Evolutionary conservation across 2,113 vertebrate species (phyloP).

Genomic region (Nibea albiflora): DNA sequence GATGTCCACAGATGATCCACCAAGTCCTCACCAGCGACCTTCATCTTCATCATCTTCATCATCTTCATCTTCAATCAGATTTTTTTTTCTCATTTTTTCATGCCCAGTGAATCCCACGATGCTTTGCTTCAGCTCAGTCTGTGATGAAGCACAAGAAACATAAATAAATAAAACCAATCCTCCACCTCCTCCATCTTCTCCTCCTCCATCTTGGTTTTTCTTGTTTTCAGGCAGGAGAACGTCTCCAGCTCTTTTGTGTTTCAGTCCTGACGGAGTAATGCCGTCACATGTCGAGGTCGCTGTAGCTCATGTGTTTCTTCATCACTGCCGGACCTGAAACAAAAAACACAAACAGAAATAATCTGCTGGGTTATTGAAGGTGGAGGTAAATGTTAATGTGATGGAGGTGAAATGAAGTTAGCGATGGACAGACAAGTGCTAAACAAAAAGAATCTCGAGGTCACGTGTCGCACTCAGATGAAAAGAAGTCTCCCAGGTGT

Average conservation of each 20-base stretch:
- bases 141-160: slow-evolving; percentile 44
- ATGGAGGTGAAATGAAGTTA: not conserved
- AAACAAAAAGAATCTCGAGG: not conserved
- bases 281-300: slow-evolving; percentile 92
- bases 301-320: slow-evolving; percentile 96
- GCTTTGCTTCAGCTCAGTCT: slow-evolving; percentile 65
- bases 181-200: slow-evolving; percentile 26
- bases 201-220: not conserved
- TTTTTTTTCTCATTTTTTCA: slow-evolving; percentile 40
- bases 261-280: slow-evolving; percentile 59
- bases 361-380: not conserved
- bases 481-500: not conserved
- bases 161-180: slow-evolving; percentile 30
- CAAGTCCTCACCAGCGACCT: not conserved
- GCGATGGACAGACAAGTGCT: no score
- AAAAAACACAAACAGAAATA: not conserved
- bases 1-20: not conserved
- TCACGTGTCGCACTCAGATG: not conserved
- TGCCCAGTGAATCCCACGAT: slow-evolving; percentile 71
- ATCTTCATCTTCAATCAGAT: no score
- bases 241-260: slow-evolving; percentile 34
- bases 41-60: no score
- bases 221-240: slow-evolving; percentile 49
- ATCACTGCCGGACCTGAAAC: slow-evolving; percentile 92
- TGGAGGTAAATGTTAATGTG: not conserved